Conservation (phyloP, 2,113 vertebrate genomes). For the Tylochromis polylepis region DNA sequence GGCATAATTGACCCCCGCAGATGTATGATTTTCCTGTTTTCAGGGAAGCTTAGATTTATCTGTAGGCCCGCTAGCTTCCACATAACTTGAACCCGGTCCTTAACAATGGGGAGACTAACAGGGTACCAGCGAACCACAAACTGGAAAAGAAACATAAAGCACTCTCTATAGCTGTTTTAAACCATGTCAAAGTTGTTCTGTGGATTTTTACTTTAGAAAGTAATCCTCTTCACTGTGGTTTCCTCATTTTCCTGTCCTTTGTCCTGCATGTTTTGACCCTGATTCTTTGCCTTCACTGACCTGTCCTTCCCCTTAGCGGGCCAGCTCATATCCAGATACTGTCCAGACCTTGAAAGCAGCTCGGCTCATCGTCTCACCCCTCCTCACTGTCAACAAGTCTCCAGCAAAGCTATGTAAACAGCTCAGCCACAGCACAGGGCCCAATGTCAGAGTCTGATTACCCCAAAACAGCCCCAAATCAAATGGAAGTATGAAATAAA, state of each 20-base stretch:
- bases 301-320: slow-evolving; percentile 4
- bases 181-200: neutral
- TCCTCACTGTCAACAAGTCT: slow-evolving; percentile 62
- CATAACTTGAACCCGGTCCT: neutral
- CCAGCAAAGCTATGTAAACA: slow-evolving; percentile 66
- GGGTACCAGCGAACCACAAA: neutral
- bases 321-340: slow-evolving; percentile 24
- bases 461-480: slow-evolving; percentile 60
- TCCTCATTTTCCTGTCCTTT: neutral
- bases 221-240: neutral
- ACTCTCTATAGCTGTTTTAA: neutral
- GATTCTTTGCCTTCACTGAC: slow-evolving; percentile 4
- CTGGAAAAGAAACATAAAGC: slow-evolving; percentile 9
- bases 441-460: slow-evolving; percentile 66
- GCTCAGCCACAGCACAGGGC: slow-evolving; percentile 62
- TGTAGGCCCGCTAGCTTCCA: neutral
- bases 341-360: slow-evolving; percentile 48
- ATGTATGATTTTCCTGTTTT: neutral
- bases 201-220: neutral
- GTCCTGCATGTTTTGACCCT: neutral
- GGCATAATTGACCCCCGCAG: neutral
- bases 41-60: neutral
- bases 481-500: slow-evolving; percentile 73
- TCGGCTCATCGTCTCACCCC: slow-evolving; percentile 16
- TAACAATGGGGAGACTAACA: neutral